phyloP scores from a whole-genome alignment of 1,140 invertebrate species.

The Belonocnema kinseyi region DNA sequence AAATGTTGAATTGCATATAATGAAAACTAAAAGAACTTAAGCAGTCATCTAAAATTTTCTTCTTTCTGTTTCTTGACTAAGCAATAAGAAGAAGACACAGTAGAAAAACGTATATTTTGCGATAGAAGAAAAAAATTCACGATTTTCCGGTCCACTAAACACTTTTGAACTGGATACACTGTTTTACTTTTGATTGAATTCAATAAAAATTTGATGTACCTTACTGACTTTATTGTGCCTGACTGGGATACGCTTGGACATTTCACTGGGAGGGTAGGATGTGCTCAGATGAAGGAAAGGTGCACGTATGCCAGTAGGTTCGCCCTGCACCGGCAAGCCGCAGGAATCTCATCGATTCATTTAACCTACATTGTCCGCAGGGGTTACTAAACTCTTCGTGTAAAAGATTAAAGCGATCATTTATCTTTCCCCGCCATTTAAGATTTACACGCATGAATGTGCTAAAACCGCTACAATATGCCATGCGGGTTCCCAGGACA shows the following conservation, averaged over 20 bases:
- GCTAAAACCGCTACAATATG: neutral
- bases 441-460: constrained; percentile 11
- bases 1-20: too few relatives aligned
- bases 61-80: too few relatives aligned
- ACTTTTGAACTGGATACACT: too few relatives aligned
- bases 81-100: too few relatives aligned
- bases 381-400: constrained; percentile 66
- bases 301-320: constrained; percentile 28
- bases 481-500: neutral
- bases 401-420: neutral
- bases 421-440: neutral
- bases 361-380: constrained; percentile 57
- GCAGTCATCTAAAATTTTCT: too few relatives aligned
- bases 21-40: too few relatives aligned
- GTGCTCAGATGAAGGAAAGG: constrained; percentile 1
- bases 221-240: constrained; percentile 12
- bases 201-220: neutral
- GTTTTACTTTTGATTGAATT: neutral
- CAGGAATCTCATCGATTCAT: constrained; percentile 64
- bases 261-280: neutral
- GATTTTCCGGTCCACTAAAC: too few relatives aligned
- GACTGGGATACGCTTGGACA: constrained; percentile 11
- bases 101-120: too few relatives aligned
- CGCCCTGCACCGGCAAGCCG: constrained; percentile 1
- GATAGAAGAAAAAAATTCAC: too few relatives aligned